These are phyloP conservation scores for Drosophila mayri DNA, from an alignment of 1,140 invertebrate species.

Conservation along the genomic window DNA sequence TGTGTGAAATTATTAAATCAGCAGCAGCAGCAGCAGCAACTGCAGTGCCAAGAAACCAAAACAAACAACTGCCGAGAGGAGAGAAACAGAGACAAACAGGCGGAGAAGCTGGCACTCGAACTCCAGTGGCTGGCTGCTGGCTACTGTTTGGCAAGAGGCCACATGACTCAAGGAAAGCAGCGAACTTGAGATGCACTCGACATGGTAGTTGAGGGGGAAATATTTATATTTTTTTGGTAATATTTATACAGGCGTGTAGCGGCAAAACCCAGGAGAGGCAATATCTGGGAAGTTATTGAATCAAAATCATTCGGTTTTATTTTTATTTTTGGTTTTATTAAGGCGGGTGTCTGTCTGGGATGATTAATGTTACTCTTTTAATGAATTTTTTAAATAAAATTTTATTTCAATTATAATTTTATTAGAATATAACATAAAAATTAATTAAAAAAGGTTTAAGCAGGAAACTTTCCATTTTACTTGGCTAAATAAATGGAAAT, in stretches of 20 bases:
- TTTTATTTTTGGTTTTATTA: background rate
- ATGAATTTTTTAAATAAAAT: background rate
- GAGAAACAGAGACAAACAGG: constrained; percentile 5
- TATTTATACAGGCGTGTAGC: background rate
- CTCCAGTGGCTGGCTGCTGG: constrained; percentile 37
- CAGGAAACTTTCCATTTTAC: too few relatives aligned
- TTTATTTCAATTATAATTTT: background rate
- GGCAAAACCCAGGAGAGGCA: background rate
- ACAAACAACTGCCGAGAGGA: constrained; percentile 52
- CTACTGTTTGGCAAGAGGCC: constrained; percentile 59
- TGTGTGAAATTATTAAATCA: constrained; percentile 56
- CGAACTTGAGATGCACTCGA: constrained; percentile 42
- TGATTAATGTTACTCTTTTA: background rate
- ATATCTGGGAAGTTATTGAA: background rate
- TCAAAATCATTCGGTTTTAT: constrained; percentile 2
- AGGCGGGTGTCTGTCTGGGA: background rate
- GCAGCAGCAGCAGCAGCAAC: constrained; percentile 15
- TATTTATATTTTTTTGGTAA: constrained; percentile 5
- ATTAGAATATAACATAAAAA: background rate
- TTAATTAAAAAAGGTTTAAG: too few relatives aligned
- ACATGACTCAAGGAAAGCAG: constrained; percentile 28
- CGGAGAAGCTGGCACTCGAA: constrained; percentile 34
- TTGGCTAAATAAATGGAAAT: too few relatives aligned
- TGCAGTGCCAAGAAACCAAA: constrained; percentile 40
- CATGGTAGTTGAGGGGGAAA: background rate